Evolutionary conservation across 2,113 vertebrate species (phyloP).

Genomic region (Carollia perspicillata): DNA sequence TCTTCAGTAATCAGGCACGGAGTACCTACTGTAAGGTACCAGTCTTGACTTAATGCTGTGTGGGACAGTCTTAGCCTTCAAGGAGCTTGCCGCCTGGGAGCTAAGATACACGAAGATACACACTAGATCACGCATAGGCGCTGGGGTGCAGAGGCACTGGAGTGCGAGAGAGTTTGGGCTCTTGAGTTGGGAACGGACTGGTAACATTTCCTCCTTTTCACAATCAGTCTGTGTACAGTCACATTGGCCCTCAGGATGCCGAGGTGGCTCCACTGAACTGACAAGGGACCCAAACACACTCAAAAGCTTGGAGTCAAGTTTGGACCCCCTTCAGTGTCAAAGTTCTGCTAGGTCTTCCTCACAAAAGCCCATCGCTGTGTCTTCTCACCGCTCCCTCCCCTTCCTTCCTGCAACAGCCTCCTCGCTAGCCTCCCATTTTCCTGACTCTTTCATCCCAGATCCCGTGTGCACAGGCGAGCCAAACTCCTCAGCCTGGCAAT

Average conservation of each 20-base stretch:
- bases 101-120: not conserved
- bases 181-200: not conserved
- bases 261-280: not conserved
- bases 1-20: not conserved
- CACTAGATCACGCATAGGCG: not conserved
- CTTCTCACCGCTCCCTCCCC: not conserved
- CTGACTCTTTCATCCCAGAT: not conserved
- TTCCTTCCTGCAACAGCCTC: not conserved
- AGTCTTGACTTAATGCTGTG: not conserved
- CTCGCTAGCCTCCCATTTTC: not conserved
- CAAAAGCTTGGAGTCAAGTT: not conserved
- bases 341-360: not conserved
- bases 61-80: too few species aligned
- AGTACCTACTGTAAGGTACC: not conserved
- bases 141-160: rapidly evolving
- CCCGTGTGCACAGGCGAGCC: not conserved
- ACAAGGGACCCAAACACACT: not conserved
- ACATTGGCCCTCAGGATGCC: not conserved
- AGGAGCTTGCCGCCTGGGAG: not conserved
- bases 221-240: not conserved
- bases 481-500: not conserved
- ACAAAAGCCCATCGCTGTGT: not conserved
- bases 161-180: too few species aligned
- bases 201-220: not conserved
- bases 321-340: not conserved